Conservation (phyloP, 2,888 invertebrate species). For the Stenodera caucasica region DNA sequence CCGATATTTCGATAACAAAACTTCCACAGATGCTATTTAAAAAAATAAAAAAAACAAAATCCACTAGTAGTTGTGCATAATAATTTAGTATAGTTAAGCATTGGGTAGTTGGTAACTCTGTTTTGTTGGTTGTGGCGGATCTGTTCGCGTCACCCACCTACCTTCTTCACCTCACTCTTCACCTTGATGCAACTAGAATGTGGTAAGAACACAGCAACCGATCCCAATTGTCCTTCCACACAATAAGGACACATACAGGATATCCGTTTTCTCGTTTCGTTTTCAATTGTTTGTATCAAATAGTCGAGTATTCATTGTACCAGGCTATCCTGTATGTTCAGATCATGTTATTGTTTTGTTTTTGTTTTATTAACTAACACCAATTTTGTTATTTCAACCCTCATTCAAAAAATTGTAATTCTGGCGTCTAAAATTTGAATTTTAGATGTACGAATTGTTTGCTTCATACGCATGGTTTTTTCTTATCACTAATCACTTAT, state of each 20-base stretch:
- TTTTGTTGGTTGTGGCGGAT: slow-evolving; percentile 58
- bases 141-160: slow-evolving; percentile 56
- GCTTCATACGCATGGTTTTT: slow-evolving; percentile 48
- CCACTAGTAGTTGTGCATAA: slow-evolving; percentile 50
- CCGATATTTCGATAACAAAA: too few species aligned
- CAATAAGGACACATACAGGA: neutral
- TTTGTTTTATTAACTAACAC: slow-evolving; percentile 1
- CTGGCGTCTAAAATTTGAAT: slow-evolving; percentile 25
- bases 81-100: slow-evolving; percentile 49
- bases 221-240: neutral
- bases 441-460: slow-evolving; percentile 40
- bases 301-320: too few species aligned
- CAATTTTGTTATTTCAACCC: neutral
- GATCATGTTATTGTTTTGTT: neutral
- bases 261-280: too few species aligned
- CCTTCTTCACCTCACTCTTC: slow-evolving; percentile 49
- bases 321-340: neutral
- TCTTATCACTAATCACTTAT: slow-evolving; percentile 37
- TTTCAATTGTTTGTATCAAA: too few species aligned
- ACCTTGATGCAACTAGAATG: slow-evolving; percentile 57
- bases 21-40: too few species aligned
- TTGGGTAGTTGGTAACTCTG: slow-evolving; percentile 58
- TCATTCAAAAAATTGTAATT: neutral
- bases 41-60: too few species aligned
- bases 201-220: slow-evolving; percentile 56